Conservation (phyloP, 2,888 invertebrate genomes). For the Morinoia aosen region DNA sequence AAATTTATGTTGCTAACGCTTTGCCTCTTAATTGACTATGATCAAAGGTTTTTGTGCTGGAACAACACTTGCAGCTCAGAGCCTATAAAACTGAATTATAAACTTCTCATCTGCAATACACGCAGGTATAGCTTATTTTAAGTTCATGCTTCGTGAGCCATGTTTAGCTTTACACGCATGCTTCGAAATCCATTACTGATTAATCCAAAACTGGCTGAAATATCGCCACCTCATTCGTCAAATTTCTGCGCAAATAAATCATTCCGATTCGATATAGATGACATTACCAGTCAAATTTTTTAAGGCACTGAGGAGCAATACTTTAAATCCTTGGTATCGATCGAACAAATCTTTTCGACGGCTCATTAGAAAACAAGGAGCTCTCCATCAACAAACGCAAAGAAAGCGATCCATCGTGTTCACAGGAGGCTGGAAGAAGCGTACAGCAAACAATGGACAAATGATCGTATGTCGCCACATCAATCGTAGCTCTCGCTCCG, state of each 20-base stretch:
- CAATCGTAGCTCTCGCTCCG: conserved; percentile 33
- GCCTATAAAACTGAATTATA: not conserved
- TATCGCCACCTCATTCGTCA: not conserved
- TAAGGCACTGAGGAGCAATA: not conserved
- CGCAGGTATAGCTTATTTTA: not conserved
- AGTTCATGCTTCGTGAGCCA: not conserved
- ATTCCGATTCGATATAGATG: not conserved
- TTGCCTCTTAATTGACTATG: too few species aligned
- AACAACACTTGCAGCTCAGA: not conserved
- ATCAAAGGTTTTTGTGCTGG: not conserved
- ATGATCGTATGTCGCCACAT: conserved; percentile 48
- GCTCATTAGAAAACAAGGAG: conserved; percentile 29
- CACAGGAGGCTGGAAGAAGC: not conserved
- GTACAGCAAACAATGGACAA: conserved; percentile 44
- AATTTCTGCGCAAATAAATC: not conserved
- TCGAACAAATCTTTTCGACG: conserved; percentile 16
- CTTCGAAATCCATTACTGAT: not conserved
- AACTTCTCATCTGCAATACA: not conserved
- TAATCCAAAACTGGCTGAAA: not conserved
- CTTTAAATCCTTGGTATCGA: conserved; percentile 1
- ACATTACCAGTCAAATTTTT: not conserved
- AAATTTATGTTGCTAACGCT: too few species aligned
- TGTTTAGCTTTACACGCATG: not conserved
- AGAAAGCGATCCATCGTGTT: conserved; percentile 10
- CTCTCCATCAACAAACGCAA: not conserved